Evolutionary conservation across 2,797 vertebrate genomes (phyloP), one percentile per base, ranked within the genome.

Genomic region (Discoglossus pictus): DNA sequence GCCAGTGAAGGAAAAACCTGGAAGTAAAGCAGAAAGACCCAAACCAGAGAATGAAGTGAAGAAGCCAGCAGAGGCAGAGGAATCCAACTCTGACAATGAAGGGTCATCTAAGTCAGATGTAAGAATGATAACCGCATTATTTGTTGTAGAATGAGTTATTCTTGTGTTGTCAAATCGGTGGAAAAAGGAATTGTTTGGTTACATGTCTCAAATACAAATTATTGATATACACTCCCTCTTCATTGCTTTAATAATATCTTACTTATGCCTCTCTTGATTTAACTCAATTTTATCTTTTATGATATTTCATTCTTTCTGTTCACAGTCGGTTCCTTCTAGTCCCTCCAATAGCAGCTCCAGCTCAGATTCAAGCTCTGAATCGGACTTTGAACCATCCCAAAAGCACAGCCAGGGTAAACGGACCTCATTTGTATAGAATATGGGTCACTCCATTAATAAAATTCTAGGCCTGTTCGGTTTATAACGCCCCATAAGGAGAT

Each of bases 101-200:
- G 92, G 90, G 3, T 96, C 96, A 20, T 95, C 96, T 47, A 98
- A 97, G 76, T 98, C 96, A 7, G 96, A 97, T 94, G 97, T 99
- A 86, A 75, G 87, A 9, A 43, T 42, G 60, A 58, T 6, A 62
- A 56, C 68, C 4, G 53, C 43, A 31, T n/a, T n/a, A n/a, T n/a
- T n/a, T n/a, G n/a, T n/a, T n/a, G n/a, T n/a, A n/a, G n/a, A n/a
- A n/a, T n/a, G n/a, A n/a, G n/a, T n/a, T n/a, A n/a, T n/a, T n/a
- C n/a, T n/a, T n/a, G n/a, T n/a, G n/a, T n/a, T n/a, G n/a, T n/a
- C n/a, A n/a, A n/a, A n/a, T n/a, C n/a, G n/a, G n/a, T n/a, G n/a
- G n/a, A n/a, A n/a, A n/a, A n/a, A n/a, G n/a, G n/a, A n/a, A n/a
- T n/a, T n/a, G n/a, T n/a, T n/a, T n/a, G n/a, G n/a, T n/a, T n/a